phyloP scores from a whole-genome alignment of 2,113 vertebrate genomes.

The Colinus virginianus region DNA sequence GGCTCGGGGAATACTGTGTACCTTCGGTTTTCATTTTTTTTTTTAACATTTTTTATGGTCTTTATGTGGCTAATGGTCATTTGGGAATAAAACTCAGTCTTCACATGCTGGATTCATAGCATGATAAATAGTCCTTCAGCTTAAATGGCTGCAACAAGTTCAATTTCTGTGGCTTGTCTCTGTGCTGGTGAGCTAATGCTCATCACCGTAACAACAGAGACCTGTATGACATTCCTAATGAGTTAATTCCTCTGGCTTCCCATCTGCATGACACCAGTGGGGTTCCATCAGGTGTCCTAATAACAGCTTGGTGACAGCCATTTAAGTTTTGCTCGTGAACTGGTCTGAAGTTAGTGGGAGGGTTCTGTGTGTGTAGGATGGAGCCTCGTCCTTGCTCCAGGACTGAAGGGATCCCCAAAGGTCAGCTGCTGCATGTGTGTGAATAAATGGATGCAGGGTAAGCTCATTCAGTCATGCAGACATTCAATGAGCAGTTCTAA shows the following conservation, averaged over 20 bases:
- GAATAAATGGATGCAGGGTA: conserved; percentile 49
- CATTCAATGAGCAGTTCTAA: conserved; percentile 26
- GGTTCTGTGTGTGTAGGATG: not conserved
- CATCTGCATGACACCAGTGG: not conserved
- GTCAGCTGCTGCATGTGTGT: not conserved
- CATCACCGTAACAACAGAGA: not conserved
- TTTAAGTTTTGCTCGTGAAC: not conserved
- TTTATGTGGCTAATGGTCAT: not conserved
- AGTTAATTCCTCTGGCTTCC: not conserved
- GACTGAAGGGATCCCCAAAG: conserved; percentile 11
- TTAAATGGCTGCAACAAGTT: not conserved
- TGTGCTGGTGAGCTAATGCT: not conserved
- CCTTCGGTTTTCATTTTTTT: not conserved
- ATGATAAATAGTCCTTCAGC: not conserved
- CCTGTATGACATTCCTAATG: not conserved
- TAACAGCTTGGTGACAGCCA: not conserved
- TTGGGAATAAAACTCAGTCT: not conserved
- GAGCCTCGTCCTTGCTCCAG: not conserved
- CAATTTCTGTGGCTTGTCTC: not conserved
- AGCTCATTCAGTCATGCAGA: conserved; percentile 54
- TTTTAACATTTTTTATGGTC: not conserved
- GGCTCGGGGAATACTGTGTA: not conserved
- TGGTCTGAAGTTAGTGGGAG: not conserved
- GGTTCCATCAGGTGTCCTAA: not conserved
- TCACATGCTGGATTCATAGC: not conserved